Percentiles rank a stretch among this genome's conserved stretches.
phyloP scores from a whole-genome alignment of 2,888 invertebrate genomes.

The Epinotia demarniana region DNA sequence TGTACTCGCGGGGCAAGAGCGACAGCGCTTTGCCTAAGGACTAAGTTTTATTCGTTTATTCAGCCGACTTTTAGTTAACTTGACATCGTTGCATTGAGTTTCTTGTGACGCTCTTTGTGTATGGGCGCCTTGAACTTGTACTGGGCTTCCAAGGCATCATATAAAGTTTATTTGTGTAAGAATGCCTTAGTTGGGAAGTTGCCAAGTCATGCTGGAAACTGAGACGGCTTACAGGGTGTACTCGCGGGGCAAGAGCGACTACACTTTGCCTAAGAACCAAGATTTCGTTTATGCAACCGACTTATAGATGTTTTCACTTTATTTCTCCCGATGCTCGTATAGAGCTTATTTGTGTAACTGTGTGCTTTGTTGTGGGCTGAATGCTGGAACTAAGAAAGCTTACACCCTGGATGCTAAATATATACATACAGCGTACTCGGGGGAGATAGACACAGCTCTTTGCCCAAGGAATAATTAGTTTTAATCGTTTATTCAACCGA shows the following conservation, averaged over 20 bases:
- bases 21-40: conserved; percentile 95
- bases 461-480: conserved; percentile 92
- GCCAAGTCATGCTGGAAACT: conserved; percentile 88
- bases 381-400: conserved; percentile 90
- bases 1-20: conserved; percentile 94
- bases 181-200: too few relatives aligned
- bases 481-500: background rate
- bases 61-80: background rate
- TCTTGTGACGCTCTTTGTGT: too few relatives aligned
- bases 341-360: too few relatives aligned
- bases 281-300: too few relatives aligned
- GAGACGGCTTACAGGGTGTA: conserved; percentile 89
- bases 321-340: too few relatives aligned
- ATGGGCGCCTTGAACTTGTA: too few relatives aligned
- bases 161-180: too few relatives aligned
- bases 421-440: conserved; percentile 86
- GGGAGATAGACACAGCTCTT: conserved; percentile 94
- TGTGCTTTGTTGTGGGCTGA: conserved; percentile 82
- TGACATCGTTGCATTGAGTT: too few relatives aligned
- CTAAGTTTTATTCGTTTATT: conserved; percentile 59
- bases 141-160: too few relatives aligned
- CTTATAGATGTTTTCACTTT: too few relatives aligned
- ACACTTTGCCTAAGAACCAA: conserved; percentile 89
- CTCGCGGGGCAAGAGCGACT: conserved; percentile 94
- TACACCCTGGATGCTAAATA: conserved; percentile 67